These are phyloP conservation scores for Lophius piscatorius DNA, from an alignment of 2,113 vertebrate species.

Conservation along the genomic window DNA sequence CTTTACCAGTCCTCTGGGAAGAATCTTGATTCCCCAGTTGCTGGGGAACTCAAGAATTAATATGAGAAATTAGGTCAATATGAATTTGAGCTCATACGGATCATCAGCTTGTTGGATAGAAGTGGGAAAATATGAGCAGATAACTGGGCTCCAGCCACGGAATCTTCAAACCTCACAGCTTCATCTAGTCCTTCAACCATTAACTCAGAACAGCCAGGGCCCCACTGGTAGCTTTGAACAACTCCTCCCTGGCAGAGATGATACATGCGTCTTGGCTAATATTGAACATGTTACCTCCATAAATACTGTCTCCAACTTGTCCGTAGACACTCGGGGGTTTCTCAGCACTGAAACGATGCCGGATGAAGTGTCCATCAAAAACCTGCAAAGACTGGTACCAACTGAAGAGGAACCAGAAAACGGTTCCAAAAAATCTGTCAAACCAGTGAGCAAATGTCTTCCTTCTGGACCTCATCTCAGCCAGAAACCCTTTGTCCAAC, in stretches of 20 bases:
- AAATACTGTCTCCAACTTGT: not conserved
- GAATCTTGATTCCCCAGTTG: constrained; percentile 1
- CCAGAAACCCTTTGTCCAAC: not conserved
- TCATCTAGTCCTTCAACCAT: not conserved
- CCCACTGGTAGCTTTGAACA: not conserved
- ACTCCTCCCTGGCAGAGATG: not conserved
- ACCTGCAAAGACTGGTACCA: too few relatives aligned
- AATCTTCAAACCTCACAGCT: not conserved
- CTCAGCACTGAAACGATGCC: not conserved
- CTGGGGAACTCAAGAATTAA: too few relatives aligned
- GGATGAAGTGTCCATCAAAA: not conserved
- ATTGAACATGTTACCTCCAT: not conserved
- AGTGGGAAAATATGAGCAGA: not conserved
- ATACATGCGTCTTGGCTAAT: not conserved
- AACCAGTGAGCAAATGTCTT: constrained; percentile 21
- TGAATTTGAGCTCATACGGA: not conserved
- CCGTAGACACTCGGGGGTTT: not conserved
- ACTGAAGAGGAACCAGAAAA: too few relatives aligned
- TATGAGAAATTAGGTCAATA: not conserved
- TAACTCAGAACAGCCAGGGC: not conserved
- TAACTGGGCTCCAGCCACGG: not conserved
- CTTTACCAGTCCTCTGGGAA: too few relatives aligned
- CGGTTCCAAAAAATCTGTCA: too few relatives aligned
- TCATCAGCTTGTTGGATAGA: not conserved
- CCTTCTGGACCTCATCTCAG: constrained; percentile 3